These are phyloP conservation scores for Thymelicus acteon DNA, from an alignment of 2,888 invertebrate genomes.

Conservation along the genomic window DNA sequence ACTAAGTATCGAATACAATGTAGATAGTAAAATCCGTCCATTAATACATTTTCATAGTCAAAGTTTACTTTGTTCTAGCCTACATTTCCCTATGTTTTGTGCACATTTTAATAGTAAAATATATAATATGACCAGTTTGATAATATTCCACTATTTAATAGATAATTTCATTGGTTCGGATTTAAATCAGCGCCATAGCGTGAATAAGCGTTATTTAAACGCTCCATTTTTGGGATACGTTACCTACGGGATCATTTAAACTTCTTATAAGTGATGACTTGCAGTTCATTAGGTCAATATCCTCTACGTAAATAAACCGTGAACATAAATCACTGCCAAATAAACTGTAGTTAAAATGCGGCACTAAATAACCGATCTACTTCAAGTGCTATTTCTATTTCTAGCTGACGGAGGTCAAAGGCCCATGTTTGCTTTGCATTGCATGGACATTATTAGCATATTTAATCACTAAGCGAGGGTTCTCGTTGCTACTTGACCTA, in stretches of 20 bases:
- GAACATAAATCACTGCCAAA: constrained; percentile 15
- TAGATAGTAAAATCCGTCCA: too few relatives aligned
- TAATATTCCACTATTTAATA: background rate
- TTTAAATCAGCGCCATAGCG: background rate
- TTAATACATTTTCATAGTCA: too few relatives aligned
- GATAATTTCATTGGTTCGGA: background rate
- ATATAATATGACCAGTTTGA: too few relatives aligned
- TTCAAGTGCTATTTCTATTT: constrained; percentile 29
- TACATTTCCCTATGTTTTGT: too few relatives aligned
- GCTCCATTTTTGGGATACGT: background rate
- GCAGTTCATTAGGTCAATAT: background rate
- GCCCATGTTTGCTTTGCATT: constrained; percentile 33
- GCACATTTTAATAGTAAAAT: too few relatives aligned
- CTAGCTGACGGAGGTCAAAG: constrained; percentile 33
- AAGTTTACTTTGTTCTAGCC: too few relatives aligned
- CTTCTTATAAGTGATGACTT: background rate
- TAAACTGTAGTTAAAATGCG: constrained; percentile 10
- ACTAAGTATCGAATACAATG: too few relatives aligned
- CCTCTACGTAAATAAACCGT: background rate
- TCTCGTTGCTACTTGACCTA: constrained; percentile 13
- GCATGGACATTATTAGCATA: constrained; percentile 37
- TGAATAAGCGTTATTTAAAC: background rate
- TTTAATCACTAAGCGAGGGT: constrained; percentile 37
- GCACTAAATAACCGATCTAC: constrained; percentile 15
- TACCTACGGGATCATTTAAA: constrained; percentile 1